These are phyloP conservation scores for Gandaritis pyraliata DNA, from an alignment of 2,888 invertebrate species.

Conservation along the genomic window DNA sequence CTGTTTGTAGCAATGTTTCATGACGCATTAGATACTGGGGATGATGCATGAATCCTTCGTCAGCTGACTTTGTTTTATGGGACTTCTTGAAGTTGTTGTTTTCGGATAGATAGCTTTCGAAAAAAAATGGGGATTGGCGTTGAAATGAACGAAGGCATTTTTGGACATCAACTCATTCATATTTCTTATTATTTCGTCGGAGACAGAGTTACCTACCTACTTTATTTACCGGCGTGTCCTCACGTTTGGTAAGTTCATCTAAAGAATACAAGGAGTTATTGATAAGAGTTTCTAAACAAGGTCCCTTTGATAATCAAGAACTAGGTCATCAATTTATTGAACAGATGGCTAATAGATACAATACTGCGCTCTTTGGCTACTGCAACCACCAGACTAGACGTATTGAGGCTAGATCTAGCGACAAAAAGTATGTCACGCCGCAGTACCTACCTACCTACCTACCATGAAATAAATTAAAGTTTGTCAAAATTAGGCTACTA, in stretches of 20 bases:
- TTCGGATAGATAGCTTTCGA: not conserved
- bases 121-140: too few species aligned
- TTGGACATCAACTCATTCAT: too few species aligned
- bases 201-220: not conserved
- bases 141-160: too few species aligned
- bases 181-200: not conserved
- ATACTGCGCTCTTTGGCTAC: not conserved
- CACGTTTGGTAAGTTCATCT: not conserved
- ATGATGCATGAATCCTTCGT: slow-evolving; percentile 23
- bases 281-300: not conserved
- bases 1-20: slow-evolving; percentile 13
- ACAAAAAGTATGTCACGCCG: too few species aligned
- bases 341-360: slow-evolving; percentile 19
- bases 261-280: not conserved
- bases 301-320: not conserved
- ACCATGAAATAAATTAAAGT: too few species aligned
- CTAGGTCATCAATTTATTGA: slow-evolving; percentile 21
- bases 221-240: not conserved
- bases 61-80: not conserved
- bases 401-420: too few species aligned
- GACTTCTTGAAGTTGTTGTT: not conserved
- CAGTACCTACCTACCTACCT: too few species aligned
- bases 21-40: slow-evolving; percentile 2
- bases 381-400: too few species aligned
- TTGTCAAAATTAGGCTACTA: too few species aligned